Percentiles rank a stretch among this genome's conserved stretches.
phyloP scores from a whole-genome alignment of 2,888 invertebrate genomes.

The Odontocerum albicorne region DNA sequence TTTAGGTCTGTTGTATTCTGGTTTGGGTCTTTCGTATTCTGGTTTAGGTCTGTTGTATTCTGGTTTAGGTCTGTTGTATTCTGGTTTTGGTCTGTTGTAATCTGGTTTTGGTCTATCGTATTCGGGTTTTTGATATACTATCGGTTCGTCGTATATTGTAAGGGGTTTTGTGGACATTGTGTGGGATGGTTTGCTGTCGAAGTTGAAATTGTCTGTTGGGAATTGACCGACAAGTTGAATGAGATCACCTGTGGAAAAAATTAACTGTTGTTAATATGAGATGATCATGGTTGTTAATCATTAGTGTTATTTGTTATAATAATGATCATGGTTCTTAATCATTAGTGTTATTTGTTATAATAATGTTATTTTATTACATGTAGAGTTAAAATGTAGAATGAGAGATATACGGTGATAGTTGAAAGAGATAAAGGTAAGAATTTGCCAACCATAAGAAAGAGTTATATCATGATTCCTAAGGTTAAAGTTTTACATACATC shows the following conservation, averaged over 20 bases:
- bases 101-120: slow-evolving; percentile 43
- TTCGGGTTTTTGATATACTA: slow-evolving; percentile 48
- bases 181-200: slow-evolving; percentile 47
- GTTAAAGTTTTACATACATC: too few species aligned
- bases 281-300: slow-evolving; percentile 1
- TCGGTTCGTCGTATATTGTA: slow-evolving; percentile 54
- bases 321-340: too few species aligned
- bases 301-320: not conserved
- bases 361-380: not conserved
- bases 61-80: slow-evolving; percentile 42
- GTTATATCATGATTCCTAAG: too few species aligned
- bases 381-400: not conserved
- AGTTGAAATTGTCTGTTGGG: slow-evolving; percentile 47
- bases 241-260: slow-evolving; percentile 51
- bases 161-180: slow-evolving; percentile 38
- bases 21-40: slow-evolving; percentile 43
- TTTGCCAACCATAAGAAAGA: too few species aligned
- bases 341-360: too few species aligned
- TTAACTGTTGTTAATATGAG: slow-evolving; percentile 15
- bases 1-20: slow-evolving; percentile 43
- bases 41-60: slow-evolving; percentile 44
- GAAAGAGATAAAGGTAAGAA: too few species aligned
- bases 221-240: slow-evolving; percentile 57
- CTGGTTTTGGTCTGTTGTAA: slow-evolving; percentile 44
- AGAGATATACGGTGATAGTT: not conserved